Conservation (phyloP, 2,797 vertebrate species). For the Toxotes lorentzi region DNA sequence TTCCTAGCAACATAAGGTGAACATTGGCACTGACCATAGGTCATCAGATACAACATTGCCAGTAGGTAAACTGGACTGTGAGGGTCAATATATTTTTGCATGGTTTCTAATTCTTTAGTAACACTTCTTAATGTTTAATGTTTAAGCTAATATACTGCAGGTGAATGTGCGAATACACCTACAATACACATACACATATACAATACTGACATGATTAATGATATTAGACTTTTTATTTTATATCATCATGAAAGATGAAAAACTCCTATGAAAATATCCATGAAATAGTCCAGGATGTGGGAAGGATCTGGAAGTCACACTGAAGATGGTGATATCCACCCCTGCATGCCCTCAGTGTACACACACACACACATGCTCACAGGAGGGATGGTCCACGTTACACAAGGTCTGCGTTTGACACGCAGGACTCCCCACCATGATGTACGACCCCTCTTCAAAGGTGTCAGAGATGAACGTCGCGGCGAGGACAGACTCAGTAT, state of each 20-base stretch:
- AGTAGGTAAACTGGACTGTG: too few relatives aligned
- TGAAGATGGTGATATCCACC: constrained; percentile 11
- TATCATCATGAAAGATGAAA: neutral
- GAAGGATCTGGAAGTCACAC: neutral
- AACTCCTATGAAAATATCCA: neutral
- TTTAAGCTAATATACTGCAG: neutral
- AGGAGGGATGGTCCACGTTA: constrained; percentile 69
- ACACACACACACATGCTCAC: constrained; percentile 51
- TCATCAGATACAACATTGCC: too few relatives aligned
- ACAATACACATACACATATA: constrained; percentile 8
- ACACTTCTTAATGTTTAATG: too few relatives aligned
- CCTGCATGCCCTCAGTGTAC: constrained; percentile 1
- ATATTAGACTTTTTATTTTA: neutral
- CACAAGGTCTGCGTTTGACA: constrained; percentile 81
- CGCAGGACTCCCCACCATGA: constrained; percentile 75
- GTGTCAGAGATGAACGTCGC: constrained; percentile 72
- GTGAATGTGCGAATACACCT: neutral
- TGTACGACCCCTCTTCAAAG: constrained; percentile 81
- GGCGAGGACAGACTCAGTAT: constrained; percentile 82
- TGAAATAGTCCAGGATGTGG: too few relatives aligned
- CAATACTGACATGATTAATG: neutral
- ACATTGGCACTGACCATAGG: too few relatives aligned
- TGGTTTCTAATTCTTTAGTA: too few relatives aligned
- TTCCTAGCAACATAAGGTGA: too few relatives aligned
- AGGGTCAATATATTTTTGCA: too few relatives aligned